Evolutionary conservation across 1,140 invertebrate genomes (phyloP), one percentile per base, ranked within the genome.

Genomic region (Trypoxylus dichotomus): DNA sequence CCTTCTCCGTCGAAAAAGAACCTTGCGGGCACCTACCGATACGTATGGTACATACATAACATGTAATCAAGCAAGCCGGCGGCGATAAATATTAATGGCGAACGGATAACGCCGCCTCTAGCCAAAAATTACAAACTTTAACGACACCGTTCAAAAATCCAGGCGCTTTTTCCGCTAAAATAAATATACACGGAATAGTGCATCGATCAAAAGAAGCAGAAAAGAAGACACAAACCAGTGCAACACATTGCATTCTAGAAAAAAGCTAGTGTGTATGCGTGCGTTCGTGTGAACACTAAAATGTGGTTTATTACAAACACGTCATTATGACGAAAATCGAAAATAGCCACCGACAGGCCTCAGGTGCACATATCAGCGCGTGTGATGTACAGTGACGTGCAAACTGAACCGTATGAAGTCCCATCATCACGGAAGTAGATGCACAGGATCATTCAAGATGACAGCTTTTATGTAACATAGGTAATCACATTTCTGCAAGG

Each of bases 271-370:
- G n/a, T 63, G 60, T 63, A 19, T 63, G 21, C 21, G 60, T 63
- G 60, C n/a, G 21, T 63, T 19, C 47, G 25, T 27, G 60, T 63
- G 19, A 6, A 11, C 25, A 63, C n/a, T 63, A 63, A 63, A 63
- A 63, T 63, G 60, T 47, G 60, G 21, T 63, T 63, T 63, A 63
- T 63, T 63, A 63, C 7, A 63, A 63, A 63, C 60, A 63, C 60
- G 60, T 63, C 60, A 63, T 63, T 63, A 63, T 63, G 21, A 21
- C 19, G 60, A 27, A 63, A 24, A 27, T 63, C 60, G 60, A 63
- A 63, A 63, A 63, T 63, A 63, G 60, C 60, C 21, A 63, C 60
- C 25, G 60, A 27, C 25, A 63, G 19, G 60, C 10, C 60, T 63
- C 60, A 63, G 60, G 60, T 63, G 60, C 60, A 19, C 10, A 47